Conservation (phyloP, 2,888 invertebrate species). For the Rotaria macrura region DNA sequence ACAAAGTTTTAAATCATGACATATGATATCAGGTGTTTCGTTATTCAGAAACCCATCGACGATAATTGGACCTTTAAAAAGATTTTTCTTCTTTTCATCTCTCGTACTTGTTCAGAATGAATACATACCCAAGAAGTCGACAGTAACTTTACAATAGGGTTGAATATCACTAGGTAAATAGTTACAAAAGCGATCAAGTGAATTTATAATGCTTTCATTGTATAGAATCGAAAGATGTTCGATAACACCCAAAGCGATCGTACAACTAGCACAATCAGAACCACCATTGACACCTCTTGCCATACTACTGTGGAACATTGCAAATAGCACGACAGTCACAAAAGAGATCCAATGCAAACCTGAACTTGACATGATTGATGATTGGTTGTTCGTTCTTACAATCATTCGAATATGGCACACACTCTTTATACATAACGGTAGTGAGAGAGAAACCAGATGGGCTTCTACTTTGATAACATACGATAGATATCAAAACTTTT, state of each 20-base stretch:
- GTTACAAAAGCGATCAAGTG: conserved; percentile 39
- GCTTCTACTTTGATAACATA: no score
- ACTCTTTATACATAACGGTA: no score
- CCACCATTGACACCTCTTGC: conserved; percentile 23
- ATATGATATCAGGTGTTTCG: conserved; percentile 41
- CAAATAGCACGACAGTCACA: background rate
- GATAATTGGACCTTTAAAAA: conserved; percentile 38
- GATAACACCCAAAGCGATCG: conserved; percentile 38
- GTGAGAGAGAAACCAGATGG: no score
- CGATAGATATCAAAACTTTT: no score
- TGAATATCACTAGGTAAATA: conserved; percentile 37
- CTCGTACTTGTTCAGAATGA: no score
- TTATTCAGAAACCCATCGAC: conserved; percentile 38
- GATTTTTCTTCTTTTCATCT: background rate
- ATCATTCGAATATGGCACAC: no score
- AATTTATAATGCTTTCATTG: conserved; percentile 39
- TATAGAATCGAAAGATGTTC: conserved; percentile 41
- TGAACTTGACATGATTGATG: background rate
- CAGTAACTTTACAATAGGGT: conserved; percentile 38
- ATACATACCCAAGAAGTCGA: conserved; percentile 16
- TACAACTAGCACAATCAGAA: conserved; percentile 38
- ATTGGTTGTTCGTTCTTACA: no score
- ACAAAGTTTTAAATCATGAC: conserved; percentile 40
- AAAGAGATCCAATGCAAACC: background rate
- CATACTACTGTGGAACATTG: background rate